Evolutionary conservation across 2,888 invertebrate genomes (phyloP).

Genomic region (Peribatodes rhomboidaria): DNA sequence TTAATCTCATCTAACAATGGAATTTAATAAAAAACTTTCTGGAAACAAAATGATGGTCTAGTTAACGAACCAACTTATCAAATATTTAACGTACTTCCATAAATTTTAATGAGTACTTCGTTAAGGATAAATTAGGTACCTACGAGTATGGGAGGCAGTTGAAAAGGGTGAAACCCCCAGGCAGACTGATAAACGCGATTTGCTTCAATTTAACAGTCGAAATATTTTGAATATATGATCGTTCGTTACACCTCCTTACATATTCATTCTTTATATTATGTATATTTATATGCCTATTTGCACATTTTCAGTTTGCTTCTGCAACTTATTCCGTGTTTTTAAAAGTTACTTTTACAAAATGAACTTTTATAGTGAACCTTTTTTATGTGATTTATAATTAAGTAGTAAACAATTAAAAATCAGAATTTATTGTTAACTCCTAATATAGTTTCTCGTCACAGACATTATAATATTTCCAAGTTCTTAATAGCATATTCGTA

Average conservation of each 20-base stretch:
- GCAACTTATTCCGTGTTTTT: too few relatives aligned
- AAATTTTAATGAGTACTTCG: conserved; percentile 34
- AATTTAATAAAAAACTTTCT: conserved; percentile 31
- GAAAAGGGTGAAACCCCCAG: conserved; percentile 32
- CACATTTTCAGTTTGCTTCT: too few relatives aligned
- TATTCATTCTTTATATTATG: neutral
- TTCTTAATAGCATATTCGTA: too few relatives aligned
- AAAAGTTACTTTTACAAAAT: too few relatives aligned
- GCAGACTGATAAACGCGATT: conserved; percentile 44
- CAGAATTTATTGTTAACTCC: too few relatives aligned
- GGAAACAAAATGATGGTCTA: conserved; percentile 28
- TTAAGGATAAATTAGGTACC: conserved; percentile 35
- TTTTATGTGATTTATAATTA: too few relatives aligned
- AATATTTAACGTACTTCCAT: conserved; percentile 37
- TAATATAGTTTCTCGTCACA: too few relatives aligned
- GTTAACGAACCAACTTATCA: conserved; percentile 36
- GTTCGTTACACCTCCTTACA: conserved; percentile 34
- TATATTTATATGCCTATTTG: neutral
- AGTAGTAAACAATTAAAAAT: too few relatives aligned
- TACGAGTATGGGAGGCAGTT: conserved; percentile 23
- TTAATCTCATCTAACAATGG: conserved; percentile 27
- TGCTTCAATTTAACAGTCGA: conserved; percentile 51
- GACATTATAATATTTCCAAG: too few relatives aligned
- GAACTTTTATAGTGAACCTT: too few relatives aligned
- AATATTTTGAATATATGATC: conserved; percentile 59